phyloP scores from a whole-genome alignment of 2,797 vertebrate genomes.

The Falco naumanni region DNA sequence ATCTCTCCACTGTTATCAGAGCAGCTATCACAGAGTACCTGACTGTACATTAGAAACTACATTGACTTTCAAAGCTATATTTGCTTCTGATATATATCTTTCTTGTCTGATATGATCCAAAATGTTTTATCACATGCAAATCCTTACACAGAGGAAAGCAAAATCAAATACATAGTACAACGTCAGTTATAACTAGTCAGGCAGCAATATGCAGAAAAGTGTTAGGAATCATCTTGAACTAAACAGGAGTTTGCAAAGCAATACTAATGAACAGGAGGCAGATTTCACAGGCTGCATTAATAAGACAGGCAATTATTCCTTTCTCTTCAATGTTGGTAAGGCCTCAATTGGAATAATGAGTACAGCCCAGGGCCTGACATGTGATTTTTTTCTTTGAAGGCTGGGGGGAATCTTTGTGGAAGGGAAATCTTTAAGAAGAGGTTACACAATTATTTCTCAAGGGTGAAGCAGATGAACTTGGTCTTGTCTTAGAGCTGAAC shows the following conservation, averaged over 20 bases:
- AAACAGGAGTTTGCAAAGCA: neutral
- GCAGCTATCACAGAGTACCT: neutral
- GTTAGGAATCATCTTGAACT: neutral
- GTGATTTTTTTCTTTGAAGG: neutral
- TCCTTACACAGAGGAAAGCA: neutral
- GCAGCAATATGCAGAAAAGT: neutral
- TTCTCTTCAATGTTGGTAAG: neutral
- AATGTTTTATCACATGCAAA: conserved; percentile 1
- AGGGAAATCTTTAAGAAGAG: neutral
- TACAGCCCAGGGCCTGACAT: neutral
- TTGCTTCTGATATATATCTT: conserved; percentile 4
- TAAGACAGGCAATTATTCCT: neutral
- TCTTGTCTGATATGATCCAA: neutral
- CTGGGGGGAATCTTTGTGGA: neutral
- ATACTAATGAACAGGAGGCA: neutral
- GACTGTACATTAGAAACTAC: neutral
- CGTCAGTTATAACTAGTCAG: neutral
- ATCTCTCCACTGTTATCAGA: neutral
- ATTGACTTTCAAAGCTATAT: neutral
- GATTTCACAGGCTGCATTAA: neutral
- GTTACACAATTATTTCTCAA: neutral
- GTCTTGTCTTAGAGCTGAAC: neutral
- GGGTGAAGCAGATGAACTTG: neutral
- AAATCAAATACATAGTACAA: neutral
- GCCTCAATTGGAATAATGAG: neutral